These are phyloP conservation scores for Dissostichus mawsoni DNA, from an alignment of 2,113 vertebrate species.

Conservation along the genomic window DNA sequence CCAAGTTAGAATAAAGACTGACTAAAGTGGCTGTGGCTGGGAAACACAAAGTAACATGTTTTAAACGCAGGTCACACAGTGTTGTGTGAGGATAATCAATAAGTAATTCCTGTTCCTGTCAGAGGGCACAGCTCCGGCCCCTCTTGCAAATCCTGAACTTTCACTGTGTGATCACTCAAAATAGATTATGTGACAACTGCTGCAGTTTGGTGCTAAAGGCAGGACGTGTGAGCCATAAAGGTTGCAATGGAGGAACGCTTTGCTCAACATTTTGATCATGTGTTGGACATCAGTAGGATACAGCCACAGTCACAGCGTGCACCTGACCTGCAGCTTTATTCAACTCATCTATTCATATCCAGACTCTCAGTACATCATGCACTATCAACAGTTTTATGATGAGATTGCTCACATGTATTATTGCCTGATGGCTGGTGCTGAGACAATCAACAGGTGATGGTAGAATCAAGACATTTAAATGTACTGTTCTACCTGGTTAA, in stretches of 20 bases:
- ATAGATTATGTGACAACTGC: slow-evolving; percentile 2
- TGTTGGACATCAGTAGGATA: neutral
- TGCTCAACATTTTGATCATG: neutral
- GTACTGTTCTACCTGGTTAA: too few species aligned
- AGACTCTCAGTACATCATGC: neutral
- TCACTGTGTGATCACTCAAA: neutral
- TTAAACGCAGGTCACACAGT: neutral
- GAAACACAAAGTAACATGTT: neutral
- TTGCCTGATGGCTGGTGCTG: too few species aligned
- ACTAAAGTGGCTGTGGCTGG: neutral
- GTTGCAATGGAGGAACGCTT: neutral
- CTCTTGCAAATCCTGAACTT: neutral
- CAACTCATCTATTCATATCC: neutral
- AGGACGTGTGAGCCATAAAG: neutral
- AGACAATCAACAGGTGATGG: too few species aligned
- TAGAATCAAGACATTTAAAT: too few species aligned
- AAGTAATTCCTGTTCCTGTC: neutral
- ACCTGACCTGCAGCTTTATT: neutral
- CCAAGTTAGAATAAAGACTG: neutral
- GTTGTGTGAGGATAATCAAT: neutral
- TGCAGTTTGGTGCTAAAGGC: neutral
- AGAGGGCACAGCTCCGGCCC: neutral
- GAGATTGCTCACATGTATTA: too few species aligned
- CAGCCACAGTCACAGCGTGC: neutral
- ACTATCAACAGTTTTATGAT: neutral